phyloP scores from a whole-genome alignment of 2,113 vertebrate genomes.

The Upupa epops region DNA sequence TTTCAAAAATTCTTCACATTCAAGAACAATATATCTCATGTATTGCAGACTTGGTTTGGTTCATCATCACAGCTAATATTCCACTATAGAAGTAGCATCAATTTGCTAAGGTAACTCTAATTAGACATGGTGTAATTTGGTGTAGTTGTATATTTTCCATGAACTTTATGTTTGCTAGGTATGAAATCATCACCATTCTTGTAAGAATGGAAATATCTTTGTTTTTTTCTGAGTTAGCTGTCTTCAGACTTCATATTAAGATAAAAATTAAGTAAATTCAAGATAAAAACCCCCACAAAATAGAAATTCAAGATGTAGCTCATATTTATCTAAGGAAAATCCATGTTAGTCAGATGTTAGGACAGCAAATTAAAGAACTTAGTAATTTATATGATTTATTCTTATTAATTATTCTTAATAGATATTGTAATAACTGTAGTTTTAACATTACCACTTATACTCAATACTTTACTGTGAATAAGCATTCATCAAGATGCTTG shows the following conservation, averaged over 20 bases:
- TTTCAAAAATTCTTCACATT: too few relatives aligned
- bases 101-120: too few relatives aligned
- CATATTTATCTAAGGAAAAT: not conserved
- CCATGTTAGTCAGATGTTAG: not conserved
- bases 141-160: too few relatives aligned
- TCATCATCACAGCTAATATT: too few relatives aligned
- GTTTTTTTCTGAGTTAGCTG: not conserved
- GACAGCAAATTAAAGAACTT: not conserved
- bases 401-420: too few relatives aligned
- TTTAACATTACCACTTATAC: not conserved
- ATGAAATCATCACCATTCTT: not conserved
- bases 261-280: not conserved
- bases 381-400: not conserved
- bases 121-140: too few relatives aligned
- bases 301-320: not conserved
- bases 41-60: too few relatives aligned
- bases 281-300: not conserved
- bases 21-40: too few relatives aligned
- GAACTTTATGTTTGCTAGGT: too few relatives aligned
- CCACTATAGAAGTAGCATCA: too few relatives aligned
- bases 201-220: not conserved
- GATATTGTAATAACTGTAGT: not conserved
- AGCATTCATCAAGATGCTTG: not conserved
- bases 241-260: not conserved
- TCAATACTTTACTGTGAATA: not conserved